Evolutionary conservation across 2,113 vertebrate species (phyloP).

Genomic region (Crypturellus undulatus): DNA sequence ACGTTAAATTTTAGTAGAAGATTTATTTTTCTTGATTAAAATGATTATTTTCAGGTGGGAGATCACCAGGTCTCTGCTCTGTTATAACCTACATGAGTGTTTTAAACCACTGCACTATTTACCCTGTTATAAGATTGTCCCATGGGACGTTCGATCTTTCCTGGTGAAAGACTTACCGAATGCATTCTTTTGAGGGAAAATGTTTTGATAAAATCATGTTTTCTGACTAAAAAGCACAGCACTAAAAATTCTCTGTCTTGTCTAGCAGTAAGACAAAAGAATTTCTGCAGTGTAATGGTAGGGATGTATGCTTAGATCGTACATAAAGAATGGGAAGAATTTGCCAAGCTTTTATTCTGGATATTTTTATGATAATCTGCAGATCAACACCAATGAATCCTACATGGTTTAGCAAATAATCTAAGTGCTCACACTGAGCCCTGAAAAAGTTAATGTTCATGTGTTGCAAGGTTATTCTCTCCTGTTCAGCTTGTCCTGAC

Average conservation of each 20-base stretch:
- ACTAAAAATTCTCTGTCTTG: background rate
- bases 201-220: accelerated
- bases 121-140: background rate
- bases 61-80: background rate
- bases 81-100: background rate
- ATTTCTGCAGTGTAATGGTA: background rate
- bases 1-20: background rate
- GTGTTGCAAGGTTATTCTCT: background rate
- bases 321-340: background rate
- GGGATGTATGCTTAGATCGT: background rate
- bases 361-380: background rate
- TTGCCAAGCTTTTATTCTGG: background rate
- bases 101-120: background rate
- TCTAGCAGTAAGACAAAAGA: background rate
- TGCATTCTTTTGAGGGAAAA: background rate
- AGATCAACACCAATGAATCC: background rate
- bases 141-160: background rate
- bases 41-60: background rate
- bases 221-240: background rate
- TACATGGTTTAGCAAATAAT: background rate
- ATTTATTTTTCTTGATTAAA: background rate
- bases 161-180: background rate
- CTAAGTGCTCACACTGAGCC: background rate
- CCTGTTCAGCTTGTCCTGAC: background rate
- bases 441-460: background rate